These are phyloP conservation scores for Lacerta bilineata DNA, from an alignment of 2,797 vertebrate genomes.

Conservation along the genomic window DNA sequence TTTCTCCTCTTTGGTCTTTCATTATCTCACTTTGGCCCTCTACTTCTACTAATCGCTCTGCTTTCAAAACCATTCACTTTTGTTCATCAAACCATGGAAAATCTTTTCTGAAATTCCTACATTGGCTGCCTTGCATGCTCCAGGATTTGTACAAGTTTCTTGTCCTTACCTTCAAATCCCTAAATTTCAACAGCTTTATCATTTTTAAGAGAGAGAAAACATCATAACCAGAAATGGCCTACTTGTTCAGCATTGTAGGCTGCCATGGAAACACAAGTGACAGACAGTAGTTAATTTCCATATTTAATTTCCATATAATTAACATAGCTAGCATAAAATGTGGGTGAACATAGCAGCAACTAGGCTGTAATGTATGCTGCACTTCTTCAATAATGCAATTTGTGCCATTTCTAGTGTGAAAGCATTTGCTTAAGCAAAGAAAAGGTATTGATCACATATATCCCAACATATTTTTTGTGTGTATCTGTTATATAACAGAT, in stretches of 20 bases:
- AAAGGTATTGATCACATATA: not conserved
- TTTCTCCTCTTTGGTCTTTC: not conserved
- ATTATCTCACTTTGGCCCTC: not conserved
- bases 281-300: not conserved
- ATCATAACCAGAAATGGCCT: not conserved
- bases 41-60: not conserved
- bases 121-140: too few species aligned
- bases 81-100: not conserved
- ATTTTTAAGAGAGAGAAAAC: not conserved
- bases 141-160: too few species aligned
- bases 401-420: not conserved
- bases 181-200: not conserved
- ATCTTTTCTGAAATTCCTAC: too few species aligned
- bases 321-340: not conserved
- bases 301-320: constrained; percentile 3
- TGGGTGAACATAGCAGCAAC: not conserved
- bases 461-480: too few species aligned
- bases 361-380: not conserved
- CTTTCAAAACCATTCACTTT: not conserved
- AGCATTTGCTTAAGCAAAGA: not conserved
- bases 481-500: too few species aligned
- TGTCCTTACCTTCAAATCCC: too few species aligned
- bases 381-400: not conserved
- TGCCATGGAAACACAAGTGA: not conserved
- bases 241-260: not conserved